A percentile compares a stretch with the other conserved stretches of the same genome.
These are phyloP conservation scores for Boulengeromyrus knoepffleri DNA, from an alignment of 2,113 vertebrate species.

Conservation along the genomic window DNA sequence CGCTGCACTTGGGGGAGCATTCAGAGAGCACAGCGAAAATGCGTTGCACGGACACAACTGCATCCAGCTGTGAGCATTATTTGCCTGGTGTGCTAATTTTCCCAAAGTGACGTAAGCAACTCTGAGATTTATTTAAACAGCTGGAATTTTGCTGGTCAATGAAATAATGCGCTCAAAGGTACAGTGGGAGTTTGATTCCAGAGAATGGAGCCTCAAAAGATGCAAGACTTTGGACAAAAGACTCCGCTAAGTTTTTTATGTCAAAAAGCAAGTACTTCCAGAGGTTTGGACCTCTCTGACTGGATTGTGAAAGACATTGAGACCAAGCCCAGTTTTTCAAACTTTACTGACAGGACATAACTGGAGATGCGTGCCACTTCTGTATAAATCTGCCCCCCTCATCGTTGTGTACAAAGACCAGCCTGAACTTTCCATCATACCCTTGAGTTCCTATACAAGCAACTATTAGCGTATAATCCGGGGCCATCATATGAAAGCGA, in stretches of 20 bases:
- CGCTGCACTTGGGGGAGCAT: neutral
- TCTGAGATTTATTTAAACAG: neutral
- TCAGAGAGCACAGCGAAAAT: neutral
- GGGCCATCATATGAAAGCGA: slow-evolving; percentile 25
- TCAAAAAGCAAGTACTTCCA: neutral
- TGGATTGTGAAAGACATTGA: neutral
- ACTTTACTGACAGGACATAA: neutral
- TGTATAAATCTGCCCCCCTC: neutral
- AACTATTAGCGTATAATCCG: slow-evolving; percentile 21
- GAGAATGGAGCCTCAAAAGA: neutral
- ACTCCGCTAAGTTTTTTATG: too few relatives aligned
- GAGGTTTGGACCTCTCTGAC: neutral
- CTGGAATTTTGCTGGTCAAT: neutral
- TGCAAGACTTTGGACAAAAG: neutral
- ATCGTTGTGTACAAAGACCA: neutral
- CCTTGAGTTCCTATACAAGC: slow-evolving; percentile 10
- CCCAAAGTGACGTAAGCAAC: neutral
- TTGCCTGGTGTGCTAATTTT: neutral
- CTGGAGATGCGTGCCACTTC: neutral
- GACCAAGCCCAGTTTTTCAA: neutral
- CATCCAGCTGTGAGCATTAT: neutral
- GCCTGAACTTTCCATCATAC: neutral
- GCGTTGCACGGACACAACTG: neutral
- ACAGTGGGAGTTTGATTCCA: neutral
- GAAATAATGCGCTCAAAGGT: neutral